These are phyloP conservation scores for Calidris pugnax DNA, from an alignment of 2,113 vertebrate genomes.

Conservation along the genomic window DNA sequence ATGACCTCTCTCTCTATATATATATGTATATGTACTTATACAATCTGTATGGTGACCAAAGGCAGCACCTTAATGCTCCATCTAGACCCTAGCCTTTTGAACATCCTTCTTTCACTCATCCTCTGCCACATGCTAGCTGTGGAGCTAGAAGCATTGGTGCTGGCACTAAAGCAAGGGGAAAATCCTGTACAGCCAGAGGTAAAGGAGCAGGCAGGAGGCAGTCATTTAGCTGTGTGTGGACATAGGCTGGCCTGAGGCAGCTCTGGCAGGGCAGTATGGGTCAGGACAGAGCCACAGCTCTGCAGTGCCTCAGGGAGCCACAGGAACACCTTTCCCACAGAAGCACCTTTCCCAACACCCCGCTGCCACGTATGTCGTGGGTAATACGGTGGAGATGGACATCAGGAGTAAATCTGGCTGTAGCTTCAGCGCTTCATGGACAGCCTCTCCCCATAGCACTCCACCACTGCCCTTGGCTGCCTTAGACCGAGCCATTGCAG, in stretches of 20 bases:
- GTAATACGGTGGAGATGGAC: background rate
- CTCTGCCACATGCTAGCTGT: background rate
- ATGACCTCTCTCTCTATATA: background rate
- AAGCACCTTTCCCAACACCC: background rate
- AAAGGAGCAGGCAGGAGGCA: background rate
- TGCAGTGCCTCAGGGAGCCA: background rate
- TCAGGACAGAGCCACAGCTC: background rate
- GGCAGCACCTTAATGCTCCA: background rate
- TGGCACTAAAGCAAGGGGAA: background rate
- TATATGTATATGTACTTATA: background rate
- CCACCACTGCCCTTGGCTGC: rapidly evolving
- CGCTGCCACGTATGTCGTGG: rapidly evolving
- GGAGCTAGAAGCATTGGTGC: background rate
- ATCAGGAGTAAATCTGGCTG: background rate
- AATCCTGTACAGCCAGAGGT: background rate
- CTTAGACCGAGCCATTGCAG: background rate
- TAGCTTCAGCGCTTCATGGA: background rate
- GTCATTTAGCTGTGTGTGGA: background rate
- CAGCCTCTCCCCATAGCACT: background rate
- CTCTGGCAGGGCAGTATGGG: background rate
- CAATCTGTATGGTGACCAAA: background rate
- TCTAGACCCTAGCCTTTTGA: background rate
- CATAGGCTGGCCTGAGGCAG: background rate
- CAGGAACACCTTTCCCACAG: background rate
- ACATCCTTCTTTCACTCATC: background rate